phyloP scores from a whole-genome alignment of 1,140 invertebrate species.

The Rhizoglyphus robini region DNA sequence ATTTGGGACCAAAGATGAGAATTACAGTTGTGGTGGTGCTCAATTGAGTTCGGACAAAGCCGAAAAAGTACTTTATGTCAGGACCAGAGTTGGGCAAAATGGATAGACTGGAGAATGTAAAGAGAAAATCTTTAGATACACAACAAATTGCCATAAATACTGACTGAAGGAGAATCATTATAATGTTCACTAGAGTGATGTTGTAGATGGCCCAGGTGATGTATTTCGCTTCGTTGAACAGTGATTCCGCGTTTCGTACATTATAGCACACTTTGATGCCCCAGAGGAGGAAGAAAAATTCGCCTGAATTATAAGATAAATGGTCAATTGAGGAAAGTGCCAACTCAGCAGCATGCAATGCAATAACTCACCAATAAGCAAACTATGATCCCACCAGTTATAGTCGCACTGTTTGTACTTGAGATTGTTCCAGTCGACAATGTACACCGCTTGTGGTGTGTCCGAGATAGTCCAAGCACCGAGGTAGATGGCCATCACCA shows the following conservation, averaged over 20 bases:
- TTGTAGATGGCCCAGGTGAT: constrained; percentile 89
- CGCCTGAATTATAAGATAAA: constrained; percentile 42
- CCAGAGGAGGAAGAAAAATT: constrained; percentile 74
- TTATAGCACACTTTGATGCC: constrained; percentile 76
- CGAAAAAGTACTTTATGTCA: constrained; percentile 72
- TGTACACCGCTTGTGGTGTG: constrained; percentile 56
- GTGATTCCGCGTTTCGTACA: constrained; percentile 72
- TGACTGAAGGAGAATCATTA: constrained; percentile 76
- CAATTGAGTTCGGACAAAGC: constrained; percentile 68
- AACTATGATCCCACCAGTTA: constrained; percentile 82
- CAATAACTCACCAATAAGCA: constrained; percentile 53
- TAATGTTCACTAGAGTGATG: constrained; percentile 73
- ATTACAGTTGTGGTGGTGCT: constrained; percentile 69
- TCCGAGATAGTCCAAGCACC: constrained; percentile 73
- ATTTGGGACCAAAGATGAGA: constrained; percentile 68
- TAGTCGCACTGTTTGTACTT: constrained; percentile 75
- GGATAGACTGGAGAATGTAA: constrained; percentile 48
- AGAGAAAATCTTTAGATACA: constrained; percentile 9
- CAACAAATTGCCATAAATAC: constrained; percentile 9
- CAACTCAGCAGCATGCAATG: background rate
- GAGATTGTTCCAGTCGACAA: constrained; percentile 53
- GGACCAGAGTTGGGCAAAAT: constrained; percentile 69
- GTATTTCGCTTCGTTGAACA: constrained; percentile 78
- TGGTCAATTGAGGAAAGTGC: background rate
- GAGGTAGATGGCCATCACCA: constrained; percentile 73